Conservation (phyloP, 2,797 vertebrate species). For the Distichodus sexfasciatus region DNA sequence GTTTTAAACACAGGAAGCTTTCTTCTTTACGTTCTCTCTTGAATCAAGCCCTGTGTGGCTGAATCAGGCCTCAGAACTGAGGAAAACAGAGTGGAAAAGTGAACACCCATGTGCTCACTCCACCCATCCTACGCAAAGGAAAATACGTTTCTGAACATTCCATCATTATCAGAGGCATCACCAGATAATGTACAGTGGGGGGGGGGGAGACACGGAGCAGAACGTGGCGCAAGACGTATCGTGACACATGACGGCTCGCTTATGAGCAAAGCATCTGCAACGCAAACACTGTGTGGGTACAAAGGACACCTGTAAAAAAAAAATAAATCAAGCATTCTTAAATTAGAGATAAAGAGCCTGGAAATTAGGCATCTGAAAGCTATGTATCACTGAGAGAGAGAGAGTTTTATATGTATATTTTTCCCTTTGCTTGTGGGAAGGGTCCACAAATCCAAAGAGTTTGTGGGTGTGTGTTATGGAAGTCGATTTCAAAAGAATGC, state of each 20-base stretch:
- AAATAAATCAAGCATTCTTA: slow-evolving; percentile 19
- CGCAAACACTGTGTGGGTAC: slow-evolving; percentile 13
- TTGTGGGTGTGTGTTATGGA: too few species aligned
- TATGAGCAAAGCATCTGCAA: not conserved
- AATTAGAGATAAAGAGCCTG: slow-evolving; percentile 18
- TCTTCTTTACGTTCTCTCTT: not conserved
- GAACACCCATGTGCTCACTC: slow-evolving; percentile 26
- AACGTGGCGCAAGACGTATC: too few species aligned
- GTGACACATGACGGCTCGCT: not conserved
- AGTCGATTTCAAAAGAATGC: too few species aligned
- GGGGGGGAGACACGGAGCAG: too few species aligned
- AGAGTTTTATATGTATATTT: not conserved
- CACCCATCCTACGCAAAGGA: slow-evolving; percentile 18
- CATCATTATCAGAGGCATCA: too few species aligned
- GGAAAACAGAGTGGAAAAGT: slow-evolving; percentile 53
- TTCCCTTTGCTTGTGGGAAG: not conserved
- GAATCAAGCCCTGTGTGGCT: slow-evolving; percentile 6
- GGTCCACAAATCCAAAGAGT: too few species aligned
- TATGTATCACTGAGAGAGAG: too few species aligned
- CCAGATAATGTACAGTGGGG: too few species aligned
- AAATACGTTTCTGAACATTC: slow-evolving; percentile 64
- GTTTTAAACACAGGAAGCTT: not conserved
- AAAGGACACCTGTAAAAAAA: slow-evolving; percentile 34
- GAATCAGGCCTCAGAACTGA: not conserved
- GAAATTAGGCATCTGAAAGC: not conserved